phyloP scores from a whole-genome alignment of 2,888 invertebrate genomes.

The Philereme vetulata region DNA sequence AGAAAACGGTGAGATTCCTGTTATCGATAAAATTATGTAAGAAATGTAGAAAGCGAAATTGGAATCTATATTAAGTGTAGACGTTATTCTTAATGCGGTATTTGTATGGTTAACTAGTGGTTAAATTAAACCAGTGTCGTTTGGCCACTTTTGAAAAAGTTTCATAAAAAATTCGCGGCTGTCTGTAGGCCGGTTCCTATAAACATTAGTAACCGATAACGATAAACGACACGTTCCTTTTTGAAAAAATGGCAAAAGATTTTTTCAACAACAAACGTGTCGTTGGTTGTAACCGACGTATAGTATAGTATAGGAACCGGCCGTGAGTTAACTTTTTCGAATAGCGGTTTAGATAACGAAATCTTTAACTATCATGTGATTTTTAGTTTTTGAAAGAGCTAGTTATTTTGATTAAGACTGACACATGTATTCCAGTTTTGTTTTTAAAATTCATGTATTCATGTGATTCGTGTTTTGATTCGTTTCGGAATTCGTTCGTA shows the following conservation, averaged over 20 bases:
- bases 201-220: too few species aligned
- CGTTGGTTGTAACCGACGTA: too few species aligned
- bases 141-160: conserved; percentile 16
- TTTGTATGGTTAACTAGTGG: conserved; percentile 72
- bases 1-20: conserved; percentile 81
- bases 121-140: conserved; percentile 54
- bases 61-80: conserved; percentile 72
- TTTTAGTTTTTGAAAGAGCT: conserved; percentile 56
- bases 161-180: neutral
- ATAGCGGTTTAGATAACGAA: conserved; percentile 10
- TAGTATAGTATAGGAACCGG: too few species aligned
- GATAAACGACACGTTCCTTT: too few species aligned
- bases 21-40: conserved; percentile 73
- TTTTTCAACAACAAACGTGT: too few species aligned
- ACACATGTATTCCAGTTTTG: conserved; percentile 78
- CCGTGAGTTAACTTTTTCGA: neutral
- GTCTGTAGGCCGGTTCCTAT: too few species aligned
- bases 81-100: conserved; percentile 71
- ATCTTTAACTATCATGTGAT: conserved; percentile 42
- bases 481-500: conserved; percentile 65
- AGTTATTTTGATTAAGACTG: conserved; percentile 81
- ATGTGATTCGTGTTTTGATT: conserved; percentile 46
- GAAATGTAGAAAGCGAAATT: conserved; percentile 77
- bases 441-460: conserved; percentile 59
- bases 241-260: too few species aligned